Base-by-base conservation (phyloP, 2,888 invertebrate genomes). In the Ephialtes manifestator region DNA sequence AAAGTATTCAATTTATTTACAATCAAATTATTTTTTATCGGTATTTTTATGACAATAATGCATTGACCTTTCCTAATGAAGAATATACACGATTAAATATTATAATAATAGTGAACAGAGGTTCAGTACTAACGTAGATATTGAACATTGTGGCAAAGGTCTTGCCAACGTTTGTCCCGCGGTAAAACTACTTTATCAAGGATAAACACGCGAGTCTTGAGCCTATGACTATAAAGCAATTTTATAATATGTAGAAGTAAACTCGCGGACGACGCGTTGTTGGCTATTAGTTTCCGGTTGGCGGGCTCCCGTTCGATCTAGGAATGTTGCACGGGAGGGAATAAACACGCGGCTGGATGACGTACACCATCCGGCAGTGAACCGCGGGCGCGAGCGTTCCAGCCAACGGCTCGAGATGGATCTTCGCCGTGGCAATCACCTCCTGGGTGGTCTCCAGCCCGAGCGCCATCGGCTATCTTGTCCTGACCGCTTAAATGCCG, bases 371-470 rank as follows among this genome's bases (percentile, higher is more conserved):
- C 83, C 60, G 74, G 71, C 84, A 28, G 48, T 67, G 74, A 75
- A 63, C 53, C 51, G 67, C 63, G 80, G 72, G 74, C 86, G 68
- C 86, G 85, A 82, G 86, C 83, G 83, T 63, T 35, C 82, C 72
- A 80, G 76, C 79, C 67, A 71, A 78, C 80, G 76, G 81, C 65
- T 68, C 72, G 83, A 87, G 89, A 87, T 91, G 89, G 88, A 91
- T 90, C 89, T 90, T 89, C 90, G 86, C 89, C 91, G 89, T 87
- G 90, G 92, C 91, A 92, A 92, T 92, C 92, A 91, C 92, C 91
- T 91, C 90, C 89, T 92, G 92, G 92, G 92, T 92, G 92, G 92
- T 92, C 92, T 83, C 60, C 68, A 78, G 67, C 63, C 48, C 85
- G 86, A 89, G 75, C 89, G 91, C 92, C 92, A 90, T 87, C 85